These are phyloP conservation scores for Sprattus sprattus DNA, from an alignment of 2,113 vertebrate species.

Conservation along the genomic window DNA sequence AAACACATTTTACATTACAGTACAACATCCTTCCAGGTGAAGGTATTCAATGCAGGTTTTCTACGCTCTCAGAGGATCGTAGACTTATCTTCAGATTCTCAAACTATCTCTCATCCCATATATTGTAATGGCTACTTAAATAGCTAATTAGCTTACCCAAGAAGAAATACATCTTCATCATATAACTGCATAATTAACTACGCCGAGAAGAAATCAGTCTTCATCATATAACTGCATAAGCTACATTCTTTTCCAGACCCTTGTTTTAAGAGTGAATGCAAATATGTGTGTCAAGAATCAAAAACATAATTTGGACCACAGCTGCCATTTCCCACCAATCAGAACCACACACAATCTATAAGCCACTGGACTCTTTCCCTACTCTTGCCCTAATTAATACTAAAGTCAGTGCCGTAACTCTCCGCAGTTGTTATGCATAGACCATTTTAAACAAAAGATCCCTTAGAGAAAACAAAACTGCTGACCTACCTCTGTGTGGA, in stretches of 20 bases:
- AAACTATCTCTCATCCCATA: not conserved
- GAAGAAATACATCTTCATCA: not conserved
- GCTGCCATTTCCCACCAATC: not conserved
- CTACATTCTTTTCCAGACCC: not conserved
- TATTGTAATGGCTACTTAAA: no score
- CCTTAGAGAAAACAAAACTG: not conserved
- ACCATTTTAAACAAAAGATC: not conserved
- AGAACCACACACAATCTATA: not conserved
- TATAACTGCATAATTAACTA: not conserved
- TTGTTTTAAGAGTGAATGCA: not conserved
- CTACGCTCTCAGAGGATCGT: no score
- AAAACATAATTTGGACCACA: not conserved
- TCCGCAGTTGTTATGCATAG: not conserved
- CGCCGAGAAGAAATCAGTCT: no score
- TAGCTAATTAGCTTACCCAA: no score
- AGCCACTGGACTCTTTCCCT: not conserved
- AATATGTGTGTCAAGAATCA: not conserved
- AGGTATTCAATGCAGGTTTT: not conserved
- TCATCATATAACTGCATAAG: not conserved
- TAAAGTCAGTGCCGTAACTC: not conserved
- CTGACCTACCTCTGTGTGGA: conserved; percentile 40
- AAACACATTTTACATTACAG: not conserved
- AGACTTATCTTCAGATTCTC: not conserved
- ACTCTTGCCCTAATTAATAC: not conserved
- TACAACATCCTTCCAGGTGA: not conserved